A percentile compares a stretch with the other conserved stretches of the same genome.
Evolutionary conservation across 2,113 vertebrate genomes (phyloP).

Genomic region (Accipiter cooperii): DNA sequence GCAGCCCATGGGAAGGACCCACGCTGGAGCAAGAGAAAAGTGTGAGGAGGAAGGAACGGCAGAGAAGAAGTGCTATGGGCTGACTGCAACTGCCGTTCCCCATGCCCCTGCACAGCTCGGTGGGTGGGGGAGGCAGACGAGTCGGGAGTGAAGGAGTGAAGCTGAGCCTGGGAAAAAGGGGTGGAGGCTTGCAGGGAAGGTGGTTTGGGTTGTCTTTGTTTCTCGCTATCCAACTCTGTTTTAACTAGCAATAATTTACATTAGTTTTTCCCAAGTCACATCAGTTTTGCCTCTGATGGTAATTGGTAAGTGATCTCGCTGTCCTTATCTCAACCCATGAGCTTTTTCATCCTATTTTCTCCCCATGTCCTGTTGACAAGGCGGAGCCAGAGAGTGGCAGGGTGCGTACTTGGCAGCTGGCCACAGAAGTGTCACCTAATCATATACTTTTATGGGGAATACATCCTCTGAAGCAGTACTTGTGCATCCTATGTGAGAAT

Average conservation of each 20-base stretch:
- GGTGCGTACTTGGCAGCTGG: not conserved
- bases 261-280: not conserved
- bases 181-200: not conserved
- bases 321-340: not conserved
- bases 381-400: not conserved
- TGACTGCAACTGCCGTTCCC: not conserved
- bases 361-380: not conserved
- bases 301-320: not conserved
- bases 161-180: not conserved
- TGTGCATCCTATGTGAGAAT: not conserved
- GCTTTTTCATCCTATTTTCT: not conserved
- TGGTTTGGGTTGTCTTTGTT: not conserved
- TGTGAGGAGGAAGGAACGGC: not conserved
- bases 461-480: not conserved
- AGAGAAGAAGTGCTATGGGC: not conserved
- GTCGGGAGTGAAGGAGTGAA: not conserved
- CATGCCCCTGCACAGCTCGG: not conserved
- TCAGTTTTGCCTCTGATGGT: not conserved
- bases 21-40: not conserved
- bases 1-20: not conserved
- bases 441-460: not conserved
- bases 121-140: fast-evolving
- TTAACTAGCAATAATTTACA: not conserved
- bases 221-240: not conserved
- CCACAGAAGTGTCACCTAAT: not conserved